Evolutionary conservation across 2,888 invertebrate species (phyloP).

Genomic region (Eugnorisma glareosa): DNA sequence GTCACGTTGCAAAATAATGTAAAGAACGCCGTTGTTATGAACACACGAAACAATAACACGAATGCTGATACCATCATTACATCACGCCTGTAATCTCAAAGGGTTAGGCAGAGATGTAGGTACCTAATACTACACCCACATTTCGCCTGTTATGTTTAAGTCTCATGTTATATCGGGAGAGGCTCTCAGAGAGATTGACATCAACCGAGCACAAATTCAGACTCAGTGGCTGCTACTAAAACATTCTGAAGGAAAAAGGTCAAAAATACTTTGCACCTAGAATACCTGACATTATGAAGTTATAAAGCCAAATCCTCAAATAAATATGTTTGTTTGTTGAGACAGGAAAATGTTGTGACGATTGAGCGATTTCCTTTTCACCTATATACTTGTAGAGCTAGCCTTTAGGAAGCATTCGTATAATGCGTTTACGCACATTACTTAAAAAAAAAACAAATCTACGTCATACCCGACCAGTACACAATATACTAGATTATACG

Average conservation of each 20-base stretch:
- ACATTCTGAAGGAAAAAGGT: background rate
- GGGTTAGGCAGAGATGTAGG: background rate
- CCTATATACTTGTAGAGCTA: conserved; percentile 45
- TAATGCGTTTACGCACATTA: too few species aligned
- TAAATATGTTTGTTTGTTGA: conserved; percentile 39
- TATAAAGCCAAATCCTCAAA: conserved; percentile 41
- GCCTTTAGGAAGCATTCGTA: conserved; percentile 16
- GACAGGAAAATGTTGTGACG: conserved; percentile 61
- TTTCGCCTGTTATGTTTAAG: background rate
- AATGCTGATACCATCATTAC: conserved; percentile 62
- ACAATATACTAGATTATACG: conserved; percentile 3
- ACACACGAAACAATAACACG: conserved; percentile 73
- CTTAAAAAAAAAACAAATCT: conserved; percentile 12
- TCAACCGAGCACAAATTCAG: background rate
- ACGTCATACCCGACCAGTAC: background rate
- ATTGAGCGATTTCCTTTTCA: conserved; percentile 63
- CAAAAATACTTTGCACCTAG: background rate
- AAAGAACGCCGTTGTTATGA: conserved; percentile 70
- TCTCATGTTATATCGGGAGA: background rate
- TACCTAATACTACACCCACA: background rate
- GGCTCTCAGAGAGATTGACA: background rate
- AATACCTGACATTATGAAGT: background rate
- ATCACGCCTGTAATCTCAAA: background rate
- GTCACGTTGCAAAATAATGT: conserved; percentile 84
- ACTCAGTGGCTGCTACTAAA: background rate